phyloP scores from a whole-genome alignment of 2,888 invertebrate species.

The Tiliacea aurago region DNA sequence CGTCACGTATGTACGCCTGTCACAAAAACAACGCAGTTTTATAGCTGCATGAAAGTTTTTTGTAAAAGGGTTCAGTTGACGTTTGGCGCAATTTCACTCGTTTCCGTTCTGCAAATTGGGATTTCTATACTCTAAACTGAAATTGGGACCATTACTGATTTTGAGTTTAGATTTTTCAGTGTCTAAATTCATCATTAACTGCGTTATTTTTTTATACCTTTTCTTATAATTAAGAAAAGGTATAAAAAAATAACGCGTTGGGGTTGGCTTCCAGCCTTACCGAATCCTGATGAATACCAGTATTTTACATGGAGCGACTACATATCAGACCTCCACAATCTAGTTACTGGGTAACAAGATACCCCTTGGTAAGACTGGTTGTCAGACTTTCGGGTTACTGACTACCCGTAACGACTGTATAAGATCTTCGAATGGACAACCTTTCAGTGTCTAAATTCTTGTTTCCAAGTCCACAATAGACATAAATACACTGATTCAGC shows the following conservation, averaged over 20 bases:
- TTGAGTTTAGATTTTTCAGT: neutral
- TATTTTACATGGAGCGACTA: neutral
- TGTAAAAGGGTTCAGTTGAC: neutral
- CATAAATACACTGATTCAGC: neutral
- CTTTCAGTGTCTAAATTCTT: neutral
- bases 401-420: neutral
- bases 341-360: neutral
- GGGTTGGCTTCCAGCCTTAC: neutral
- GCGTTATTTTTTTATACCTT: neutral
- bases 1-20: slow-evolving; percentile 20
- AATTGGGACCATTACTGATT: neutral
- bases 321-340: neutral
- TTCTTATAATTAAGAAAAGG: too few relatives aligned
- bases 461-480: neutral
- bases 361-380: neutral
- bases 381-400: neutral
- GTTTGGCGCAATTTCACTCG: neutral
- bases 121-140: neutral
- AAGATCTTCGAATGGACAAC: neutral
- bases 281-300: neutral
- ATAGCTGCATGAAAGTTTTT: slow-evolving; percentile 26
- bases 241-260: too few relatives aligned
- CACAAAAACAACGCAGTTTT: slow-evolving; percentile 20
- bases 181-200: neutral
- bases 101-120: slow-evolving; percentile 10